phyloP scores from a whole-genome alignment of 92 coral and sea anemone species.

The Galaxea fascicularis region DNA sequence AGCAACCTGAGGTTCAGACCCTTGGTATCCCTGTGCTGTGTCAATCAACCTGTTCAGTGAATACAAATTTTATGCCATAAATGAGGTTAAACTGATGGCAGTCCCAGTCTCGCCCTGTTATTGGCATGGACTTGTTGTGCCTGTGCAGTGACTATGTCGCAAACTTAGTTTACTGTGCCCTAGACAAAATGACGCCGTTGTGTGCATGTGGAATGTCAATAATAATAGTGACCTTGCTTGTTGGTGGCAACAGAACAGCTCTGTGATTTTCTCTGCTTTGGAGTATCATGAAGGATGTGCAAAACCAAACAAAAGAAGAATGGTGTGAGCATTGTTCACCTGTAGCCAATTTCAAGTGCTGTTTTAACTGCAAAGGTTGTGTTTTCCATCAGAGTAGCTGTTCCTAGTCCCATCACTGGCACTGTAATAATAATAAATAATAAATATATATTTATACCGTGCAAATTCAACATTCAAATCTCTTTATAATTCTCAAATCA shows the following conservation, averaged over 20 bases:
- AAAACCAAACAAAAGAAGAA: too few relatives aligned
- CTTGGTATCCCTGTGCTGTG: slow-evolving; percentile 93
- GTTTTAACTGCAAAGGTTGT: slow-evolving; percentile 79
- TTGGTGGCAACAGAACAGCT: too few relatives aligned
- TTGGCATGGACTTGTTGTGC: too few relatives aligned
- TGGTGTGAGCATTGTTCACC: slow-evolving; percentile 45
- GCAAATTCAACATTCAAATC: too few relatives aligned
- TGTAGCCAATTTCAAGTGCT: slow-evolving; percentile 94
- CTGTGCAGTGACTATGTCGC: too few relatives aligned
- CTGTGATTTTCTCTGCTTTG: not conserved
- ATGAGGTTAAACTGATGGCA: too few relatives aligned
- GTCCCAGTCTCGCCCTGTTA: too few relatives aligned
- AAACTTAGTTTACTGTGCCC: too few relatives aligned
- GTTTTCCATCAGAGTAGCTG: slow-evolving; percentile 79
- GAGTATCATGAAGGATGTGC: not conserved
- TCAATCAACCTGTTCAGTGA: slow-evolving; percentile 79
- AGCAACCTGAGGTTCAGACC: slow-evolving; percentile 80
- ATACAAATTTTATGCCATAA: not conserved
- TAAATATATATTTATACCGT: not conserved
- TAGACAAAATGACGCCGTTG: too few relatives aligned
- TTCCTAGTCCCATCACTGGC: slow-evolving; percentile 99
- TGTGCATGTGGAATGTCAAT: too few relatives aligned
- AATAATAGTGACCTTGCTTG: too few relatives aligned
- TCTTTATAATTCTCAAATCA: too few relatives aligned
- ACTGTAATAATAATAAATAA: slow-evolving; percentile 40